Conservation (phyloP, 2,113 vertebrate species). For the Rhea americana region DNA sequence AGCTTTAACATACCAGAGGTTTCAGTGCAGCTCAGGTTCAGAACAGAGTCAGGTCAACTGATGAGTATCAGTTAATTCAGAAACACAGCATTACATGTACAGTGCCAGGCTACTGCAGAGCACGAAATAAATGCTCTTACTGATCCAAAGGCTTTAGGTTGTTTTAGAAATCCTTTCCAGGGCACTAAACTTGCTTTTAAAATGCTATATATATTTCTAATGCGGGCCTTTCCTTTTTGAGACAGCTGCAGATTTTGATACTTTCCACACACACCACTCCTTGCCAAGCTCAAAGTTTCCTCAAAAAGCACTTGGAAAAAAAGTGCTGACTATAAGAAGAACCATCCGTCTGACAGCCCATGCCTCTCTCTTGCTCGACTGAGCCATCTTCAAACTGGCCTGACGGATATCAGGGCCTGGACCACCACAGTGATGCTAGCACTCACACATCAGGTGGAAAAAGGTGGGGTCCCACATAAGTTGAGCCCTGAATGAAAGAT, state of each 20-base stretch:
- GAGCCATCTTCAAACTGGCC: background rate
- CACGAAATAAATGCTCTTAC: slow-evolving; percentile 23
- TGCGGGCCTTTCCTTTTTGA: background rate
- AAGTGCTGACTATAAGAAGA: slow-evolving; percentile 37
- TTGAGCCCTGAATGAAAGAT: background rate
- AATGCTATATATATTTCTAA: slow-evolving; percentile 50
- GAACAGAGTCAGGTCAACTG: background rate
- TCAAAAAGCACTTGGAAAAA: slow-evolving; percentile 33
- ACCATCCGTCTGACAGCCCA: background rate
- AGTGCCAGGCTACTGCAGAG: background rate
- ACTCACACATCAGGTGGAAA: background rate
- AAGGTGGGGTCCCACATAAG: fast-evolving
- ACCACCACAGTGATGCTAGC: background rate
- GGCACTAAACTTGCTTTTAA: slow-evolving; percentile 25
- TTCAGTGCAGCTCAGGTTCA: background rate
- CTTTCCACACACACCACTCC: background rate
- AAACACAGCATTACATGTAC: background rate
- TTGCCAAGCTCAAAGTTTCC: slow-evolving; percentile 47
- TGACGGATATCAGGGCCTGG: background rate
- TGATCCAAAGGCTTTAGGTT: background rate
- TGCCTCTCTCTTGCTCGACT: background rate
- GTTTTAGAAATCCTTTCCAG: slow-evolving; percentile 25
- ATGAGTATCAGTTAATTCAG: slow-evolving; percentile 3
- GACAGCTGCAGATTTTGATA: slow-evolving; percentile 46
- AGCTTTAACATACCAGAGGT: background rate